Percentiles rank a stretch among this genome's conserved stretches.
These are phyloP conservation scores for Myanophis thanlyinensis DNA, from an alignment of 2,113 vertebrate genomes.

Conservation along the genomic window DNA sequence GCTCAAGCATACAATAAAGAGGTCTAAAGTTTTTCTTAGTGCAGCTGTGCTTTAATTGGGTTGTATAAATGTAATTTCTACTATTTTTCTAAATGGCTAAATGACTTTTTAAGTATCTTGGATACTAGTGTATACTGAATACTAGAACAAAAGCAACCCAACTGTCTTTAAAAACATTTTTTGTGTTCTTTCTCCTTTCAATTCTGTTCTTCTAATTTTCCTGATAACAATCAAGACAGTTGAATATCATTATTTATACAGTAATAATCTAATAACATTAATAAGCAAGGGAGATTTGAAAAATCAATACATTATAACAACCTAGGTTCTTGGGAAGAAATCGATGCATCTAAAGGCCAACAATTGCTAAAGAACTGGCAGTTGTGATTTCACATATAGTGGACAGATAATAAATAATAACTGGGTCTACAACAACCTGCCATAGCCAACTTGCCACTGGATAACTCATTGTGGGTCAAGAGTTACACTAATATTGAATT, in stretches of 20 bases:
- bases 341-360: too few species aligned
- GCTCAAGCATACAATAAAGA: not conserved
- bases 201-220: not conserved
- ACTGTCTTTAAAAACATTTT: not conserved
- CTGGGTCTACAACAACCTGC: too few species aligned
- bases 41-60: not conserved
- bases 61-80: not conserved
- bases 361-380: too few species aligned
- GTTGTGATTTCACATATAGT: too few species aligned
- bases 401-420: too few species aligned
- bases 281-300: too few species aligned
- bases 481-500: too few species aligned
- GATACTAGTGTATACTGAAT: not conserved
- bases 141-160: not conserved
- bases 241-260: not conserved
- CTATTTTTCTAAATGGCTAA: not conserved
- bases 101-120: not conserved
- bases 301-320: too few species aligned
- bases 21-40: not conserved
- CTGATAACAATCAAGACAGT: not conserved
- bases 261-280: too few species aligned
- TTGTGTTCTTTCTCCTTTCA: not conserved
- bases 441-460: too few species aligned
- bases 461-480: too few species aligned
- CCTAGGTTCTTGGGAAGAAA: too few species aligned